Conservation (phyloP, 1,140 invertebrate genomes). For the Bilobella aurantiaca region DNA sequence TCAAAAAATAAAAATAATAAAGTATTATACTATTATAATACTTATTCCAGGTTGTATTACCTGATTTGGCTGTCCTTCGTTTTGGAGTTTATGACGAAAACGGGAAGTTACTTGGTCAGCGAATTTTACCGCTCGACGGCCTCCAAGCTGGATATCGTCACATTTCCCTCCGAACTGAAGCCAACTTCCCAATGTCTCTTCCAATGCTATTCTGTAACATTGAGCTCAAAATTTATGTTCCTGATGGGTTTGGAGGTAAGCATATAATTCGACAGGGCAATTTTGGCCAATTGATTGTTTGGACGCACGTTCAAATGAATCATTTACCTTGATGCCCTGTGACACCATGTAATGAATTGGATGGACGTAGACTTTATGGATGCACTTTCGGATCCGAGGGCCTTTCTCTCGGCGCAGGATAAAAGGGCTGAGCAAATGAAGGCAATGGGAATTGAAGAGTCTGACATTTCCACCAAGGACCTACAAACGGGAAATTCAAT, state of each 20-base stretch:
- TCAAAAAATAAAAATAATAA: background rate
- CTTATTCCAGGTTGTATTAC: slow-evolving; percentile 69
- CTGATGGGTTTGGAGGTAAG: slow-evolving; percentile 91
- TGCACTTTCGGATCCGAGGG: slow-evolving; percentile 87
- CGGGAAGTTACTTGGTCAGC: slow-evolving; percentile 88
- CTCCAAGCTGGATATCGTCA: slow-evolving; percentile 95
- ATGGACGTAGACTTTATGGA: slow-evolving; percentile 83
- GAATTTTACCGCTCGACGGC: slow-evolving; percentile 94
- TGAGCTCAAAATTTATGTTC: slow-evolving; percentile 98
- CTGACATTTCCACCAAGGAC: slow-evolving; percentile 49
- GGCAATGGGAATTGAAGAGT: slow-evolving; percentile 83
- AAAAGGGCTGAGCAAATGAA: slow-evolving; percentile 85
- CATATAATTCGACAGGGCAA: too few relatives aligned
- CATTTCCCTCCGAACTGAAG: slow-evolving; percentile 93
- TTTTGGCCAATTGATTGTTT: slow-evolving; percentile 3
- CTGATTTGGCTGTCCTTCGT: slow-evolving; percentile 90
- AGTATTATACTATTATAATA: background rate
- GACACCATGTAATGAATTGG: background rate
- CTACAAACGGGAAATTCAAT: slow-evolving; percentile 23
- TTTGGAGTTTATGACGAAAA: slow-evolving; percentile 99
- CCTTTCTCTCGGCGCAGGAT: slow-evolving; percentile 77
- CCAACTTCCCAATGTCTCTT: slow-evolving; percentile 96
- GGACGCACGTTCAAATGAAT: background rate
- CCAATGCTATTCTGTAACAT: slow-evolving; percentile 99
- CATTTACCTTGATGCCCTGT: background rate